Conservation (phyloP, 2,888 invertebrate genomes). For the Toxonevra muliebris region DNA sequence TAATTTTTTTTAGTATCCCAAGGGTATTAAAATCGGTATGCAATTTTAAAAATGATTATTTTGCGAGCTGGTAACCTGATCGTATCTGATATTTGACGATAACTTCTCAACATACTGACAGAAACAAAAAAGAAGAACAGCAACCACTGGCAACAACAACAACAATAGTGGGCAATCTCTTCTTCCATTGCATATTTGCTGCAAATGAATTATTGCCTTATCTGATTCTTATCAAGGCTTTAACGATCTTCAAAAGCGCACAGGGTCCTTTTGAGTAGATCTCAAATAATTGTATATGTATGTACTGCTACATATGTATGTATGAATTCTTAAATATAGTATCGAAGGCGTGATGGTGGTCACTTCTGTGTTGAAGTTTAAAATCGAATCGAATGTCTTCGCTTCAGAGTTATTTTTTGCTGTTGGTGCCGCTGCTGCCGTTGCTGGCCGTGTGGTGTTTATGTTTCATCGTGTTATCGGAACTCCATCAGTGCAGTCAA, state of each 20-base stretch:
- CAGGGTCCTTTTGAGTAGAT: neutral
- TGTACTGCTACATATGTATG: neutral
- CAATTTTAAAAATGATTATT: too few relatives aligned
- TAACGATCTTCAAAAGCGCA: slow-evolving; percentile 24
- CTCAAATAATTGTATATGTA: neutral
- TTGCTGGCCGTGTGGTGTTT: too few relatives aligned
- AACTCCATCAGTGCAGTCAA: too few relatives aligned
- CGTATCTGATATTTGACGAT: neutral
- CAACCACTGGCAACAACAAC: neutral
- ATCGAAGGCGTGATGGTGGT: slow-evolving; percentile 16
- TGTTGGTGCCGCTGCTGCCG: too few relatives aligned
- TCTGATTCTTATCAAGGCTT: slow-evolving; percentile 16
- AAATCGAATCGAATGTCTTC: neutral
- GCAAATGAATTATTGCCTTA: slow-evolving; percentile 20
- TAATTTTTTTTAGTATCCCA: too few relatives aligned
- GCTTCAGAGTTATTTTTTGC: neutral
- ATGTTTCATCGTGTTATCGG: too few relatives aligned
- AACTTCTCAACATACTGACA: slow-evolving; percentile 18
- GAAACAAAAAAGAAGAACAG: slow-evolving; percentile 2
- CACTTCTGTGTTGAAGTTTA: slow-evolving; percentile 18
- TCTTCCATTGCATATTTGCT: neutral
- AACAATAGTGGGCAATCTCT: neutral
- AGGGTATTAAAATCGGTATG: too few relatives aligned
- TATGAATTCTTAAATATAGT: neutral
- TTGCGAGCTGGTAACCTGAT: too few relatives aligned